Conservation (phyloP, 2,888 invertebrate genomes). For the Eilema caniola region DNA sequence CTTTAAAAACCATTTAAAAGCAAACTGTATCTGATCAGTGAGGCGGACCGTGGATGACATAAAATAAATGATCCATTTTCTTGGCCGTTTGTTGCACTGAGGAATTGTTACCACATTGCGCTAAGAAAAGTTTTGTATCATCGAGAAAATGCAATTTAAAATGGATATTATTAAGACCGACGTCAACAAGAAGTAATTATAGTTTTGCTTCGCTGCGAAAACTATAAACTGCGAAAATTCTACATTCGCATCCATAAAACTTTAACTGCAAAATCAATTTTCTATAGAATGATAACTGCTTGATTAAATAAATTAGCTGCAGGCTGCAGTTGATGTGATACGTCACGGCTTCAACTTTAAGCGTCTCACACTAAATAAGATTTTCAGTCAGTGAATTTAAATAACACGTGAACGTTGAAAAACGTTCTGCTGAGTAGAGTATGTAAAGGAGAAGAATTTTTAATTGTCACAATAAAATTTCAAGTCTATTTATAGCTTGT, state of each 20-base stretch:
- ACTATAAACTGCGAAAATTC: not conserved
- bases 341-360: not conserved
- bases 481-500: too few relatives aligned
- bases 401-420: too few relatives aligned
- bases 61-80: constrained; percentile 49
- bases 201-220: constrained; percentile 15
- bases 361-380: not conserved
- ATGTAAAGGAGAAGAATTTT: too few relatives aligned
- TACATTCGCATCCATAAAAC: constrained; percentile 22
- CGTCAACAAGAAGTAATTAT: constrained; percentile 37
- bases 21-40: constrained; percentile 52
- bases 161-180: constrained; percentile 31
- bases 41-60: constrained; percentile 35
- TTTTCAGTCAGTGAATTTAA: too few relatives aligned
- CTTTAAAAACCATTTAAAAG: constrained; percentile 55
- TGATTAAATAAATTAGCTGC: constrained; percentile 7
- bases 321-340: not conserved
- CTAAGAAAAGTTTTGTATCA: constrained; percentile 47
- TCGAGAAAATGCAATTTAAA: constrained; percentile 47
- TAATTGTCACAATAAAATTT: too few relatives aligned
- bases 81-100: constrained; percentile 48
- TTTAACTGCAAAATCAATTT: constrained; percentile 8
- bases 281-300: not conserved
- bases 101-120: constrained; percentile 43
- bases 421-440: too few relatives aligned